Evolutionary conservation across 2,888 invertebrate genomes (phyloP), one percentile per base, ranked within the genome.

Genomic region (Tipula helvola): DNA sequence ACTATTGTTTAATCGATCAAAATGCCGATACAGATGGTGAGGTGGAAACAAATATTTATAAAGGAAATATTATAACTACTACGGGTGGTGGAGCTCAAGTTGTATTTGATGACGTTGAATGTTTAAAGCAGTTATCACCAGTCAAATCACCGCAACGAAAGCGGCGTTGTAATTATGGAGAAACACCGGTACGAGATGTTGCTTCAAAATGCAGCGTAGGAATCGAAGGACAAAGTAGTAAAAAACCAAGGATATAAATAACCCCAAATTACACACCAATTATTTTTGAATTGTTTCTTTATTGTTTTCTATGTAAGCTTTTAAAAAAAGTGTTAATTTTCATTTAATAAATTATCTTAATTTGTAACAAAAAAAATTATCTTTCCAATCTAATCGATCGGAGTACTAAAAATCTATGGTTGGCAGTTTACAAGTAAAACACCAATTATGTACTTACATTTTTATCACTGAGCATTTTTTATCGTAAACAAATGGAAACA

Each of bases 51-150:
- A 96, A 96, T 89, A 90, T 98, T 16, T 97, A 96, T 90, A 99
- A 98, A 41, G 99, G 96, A 12, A 97, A 99, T 90, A 96, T 99
- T 3, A 94, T 98, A 2, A 97, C 97, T 0, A 99, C 99, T 0
- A 95, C 96, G 87, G 96, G 97, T 1, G 99, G 99, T 0, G 99
- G 99, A 0, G 97, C 98, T 0, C 98, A 99, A 90, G 96, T 99
- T 0, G 95, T 98, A 39, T 98, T 99, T 90, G 96, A 97, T 89
- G 99, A 99, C 91, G 96, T 99, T 0, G 99, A 99, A 91, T 95
- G 95, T 90, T 90, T 98, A 8, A 95, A 95, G 88, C 97, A 97
- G 90, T 94, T 95, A 89, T 96, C 96, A 0, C 97, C 97, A 0
- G 94, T 93, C 0, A 90, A 89, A 83, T 91, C 92, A n/a, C 92